Evolutionary conservation across 2,113 vertebrate genomes (phyloP), one percentile per base, ranked within the genome.

Genomic region (Corythaeola cristata): DNA sequence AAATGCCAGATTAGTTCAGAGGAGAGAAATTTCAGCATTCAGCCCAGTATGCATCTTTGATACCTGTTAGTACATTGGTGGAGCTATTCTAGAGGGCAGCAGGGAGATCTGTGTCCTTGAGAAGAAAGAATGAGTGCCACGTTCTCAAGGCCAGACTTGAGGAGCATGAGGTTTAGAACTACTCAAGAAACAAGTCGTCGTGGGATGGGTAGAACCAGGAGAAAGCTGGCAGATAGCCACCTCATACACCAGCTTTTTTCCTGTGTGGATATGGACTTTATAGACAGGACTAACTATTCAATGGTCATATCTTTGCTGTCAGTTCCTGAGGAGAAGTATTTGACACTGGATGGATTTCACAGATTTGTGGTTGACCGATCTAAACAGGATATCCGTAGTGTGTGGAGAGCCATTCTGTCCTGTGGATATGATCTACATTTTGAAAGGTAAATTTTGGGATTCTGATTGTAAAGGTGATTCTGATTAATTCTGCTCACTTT

Each of bases 401-500:
- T 99, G 90, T 99, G 99, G 99, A 98, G 99, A 93, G 99, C 99
- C 11, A 99, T 99, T 88, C 94, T 99, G 90, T 99, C 99, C 75
- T 99, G 99, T 32, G 99, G 99, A 11, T 99, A 99, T 8, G 99
- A 99, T 85, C 98, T 99, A 26, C 99, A 99, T 89, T 99, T 99
- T 93, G 99, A 99, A 98, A 99, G 99, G 99, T 99, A 64, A 22
- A 15, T 44, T 47, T 6, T 22, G 26, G n/a, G 68, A 2, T 14
- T 5, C 47, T 21, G 22, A 13, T 3, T 3, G 15, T 20, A 39
- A 30, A 8, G 8, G 33, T 35, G 47, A 12, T 20, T 0, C 41
- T 15, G 8, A 32, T 13, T 9, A 8, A 19, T 58, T 88, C 15
- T 45, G 58, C 60, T 68, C 11, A 1, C 22, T 80, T 47, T 0